These are phyloP conservation scores for Trichonephila clavata DNA, from an alignment of 1,140 invertebrate genomes.

Conservation along the genomic window DNA sequence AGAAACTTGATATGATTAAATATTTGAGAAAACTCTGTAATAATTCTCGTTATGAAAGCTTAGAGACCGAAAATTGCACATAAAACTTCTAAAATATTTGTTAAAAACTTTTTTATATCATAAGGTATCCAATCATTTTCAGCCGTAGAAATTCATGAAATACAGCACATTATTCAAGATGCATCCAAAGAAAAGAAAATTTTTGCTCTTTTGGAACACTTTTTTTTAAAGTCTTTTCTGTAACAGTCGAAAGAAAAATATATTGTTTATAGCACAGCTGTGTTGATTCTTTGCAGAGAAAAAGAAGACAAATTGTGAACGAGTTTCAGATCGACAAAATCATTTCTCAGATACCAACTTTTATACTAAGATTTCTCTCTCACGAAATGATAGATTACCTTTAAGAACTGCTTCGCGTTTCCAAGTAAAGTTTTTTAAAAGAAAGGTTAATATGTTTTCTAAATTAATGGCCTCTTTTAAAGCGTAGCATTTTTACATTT, in stretches of 20 bases:
- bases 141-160: background rate
- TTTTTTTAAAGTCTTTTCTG: background rate
- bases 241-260: background rate
- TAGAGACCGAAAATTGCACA: background rate
- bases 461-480: background rate
- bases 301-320: background rate
- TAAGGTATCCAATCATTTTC: background rate
- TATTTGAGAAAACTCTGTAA: too few relatives aligned
- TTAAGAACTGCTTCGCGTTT: background rate
- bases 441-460: background rate
- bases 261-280: conserved; percentile 2
- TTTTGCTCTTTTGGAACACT: background rate
- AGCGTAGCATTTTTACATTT: background rate
- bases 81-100: background rate
- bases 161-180: conserved; percentile 20
- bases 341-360: background rate
- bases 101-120: background rate
- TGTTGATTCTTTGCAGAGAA: background rate
- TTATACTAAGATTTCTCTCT: background rate
- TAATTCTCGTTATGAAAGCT: too few relatives aligned
- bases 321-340: background rate
- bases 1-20: too few relatives aligned
- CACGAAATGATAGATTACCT: background rate
- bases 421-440: background rate
- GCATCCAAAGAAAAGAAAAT: background rate